Evolutionary conservation across 2,888 invertebrate species (phyloP), one percentile per base, ranked within the genome.

Genomic region (Globia sparganii): DNA sequence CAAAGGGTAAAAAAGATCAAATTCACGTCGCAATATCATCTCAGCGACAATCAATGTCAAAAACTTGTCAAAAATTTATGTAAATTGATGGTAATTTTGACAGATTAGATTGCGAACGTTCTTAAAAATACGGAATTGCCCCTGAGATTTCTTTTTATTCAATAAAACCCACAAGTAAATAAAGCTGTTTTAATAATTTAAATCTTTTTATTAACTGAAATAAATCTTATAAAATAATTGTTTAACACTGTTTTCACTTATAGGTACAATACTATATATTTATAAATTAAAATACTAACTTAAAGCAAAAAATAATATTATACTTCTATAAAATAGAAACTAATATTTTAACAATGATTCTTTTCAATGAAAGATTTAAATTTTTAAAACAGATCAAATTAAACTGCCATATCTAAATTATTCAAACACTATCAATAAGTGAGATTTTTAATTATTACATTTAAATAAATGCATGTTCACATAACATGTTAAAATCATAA

Each of bases 131-230:
- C 4, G 15, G 43, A 43, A 43, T 15, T 43, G 43, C 11, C 43
- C 43, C 43, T 15, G 21, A 28, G 18, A n/a, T 62, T 15, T 9
- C 9, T 34, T 49, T 58, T 64, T n/a, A 49, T 58, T 43, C 0
- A 83, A 83, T 84, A 73, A 83, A 83, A 83, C 67, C 21, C 73
- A 72, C 6, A 67, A 68, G 66, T 81, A 78, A 84, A 80, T 76
- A 85, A 83, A 74, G 71, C 83, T 74, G 73, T 79, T 85, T 83
- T 83, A 85, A 85, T 83, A 74, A 85, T 83, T 85, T 85, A 83
- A 85, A 86, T 82, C 76, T 83, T 85, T 85, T 84, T 76, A 85
- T 73, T 78, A 83, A 86, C 76, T 77, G 80, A 81, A 81, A 78
- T 77, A 77, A 58, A 80, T 68, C 75, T 71, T 79, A 84, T 43